Evolutionary conservation across 2,888 invertebrate species (phyloP).

Genomic region (Rhagonycha fulva): DNA sequence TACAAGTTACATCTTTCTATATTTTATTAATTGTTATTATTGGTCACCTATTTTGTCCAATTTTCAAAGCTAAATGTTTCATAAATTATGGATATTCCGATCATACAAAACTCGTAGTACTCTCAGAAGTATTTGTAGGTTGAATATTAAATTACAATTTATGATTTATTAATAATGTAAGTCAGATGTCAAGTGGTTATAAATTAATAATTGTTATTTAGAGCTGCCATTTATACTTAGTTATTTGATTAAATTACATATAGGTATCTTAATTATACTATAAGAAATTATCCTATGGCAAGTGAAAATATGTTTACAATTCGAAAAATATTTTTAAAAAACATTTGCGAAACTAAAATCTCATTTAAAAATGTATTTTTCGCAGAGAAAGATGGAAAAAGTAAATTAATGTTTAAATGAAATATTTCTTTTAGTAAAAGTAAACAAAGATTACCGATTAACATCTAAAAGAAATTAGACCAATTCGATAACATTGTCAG

Average conservation of each 20-base stretch:
- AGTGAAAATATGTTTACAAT: neutral
- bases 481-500: no score
- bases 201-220: neutral
- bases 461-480: no score
- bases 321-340: no score
- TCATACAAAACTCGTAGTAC: neutral
- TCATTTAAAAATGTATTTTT: no score
- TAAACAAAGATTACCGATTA: no score
- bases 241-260: neutral
- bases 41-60: neutral
- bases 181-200: conserved; percentile 17
- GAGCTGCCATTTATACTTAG: neutral
- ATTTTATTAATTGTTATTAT: no score
- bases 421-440: no score
- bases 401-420: no score
- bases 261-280: neutral
- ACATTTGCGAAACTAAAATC: no score
- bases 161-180: conserved; percentile 10
- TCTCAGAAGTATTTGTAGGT: neutral
- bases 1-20: no score
- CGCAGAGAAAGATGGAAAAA: no score
- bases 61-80: neutral
- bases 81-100: neutral
- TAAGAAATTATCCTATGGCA: neutral
- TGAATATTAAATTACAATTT: conserved; percentile 4